Evolutionary conservation across 2,113 vertebrate species (phyloP), one percentile per base, ranked within the genome.

Genomic region (Miniopterus natalensis): DNA sequence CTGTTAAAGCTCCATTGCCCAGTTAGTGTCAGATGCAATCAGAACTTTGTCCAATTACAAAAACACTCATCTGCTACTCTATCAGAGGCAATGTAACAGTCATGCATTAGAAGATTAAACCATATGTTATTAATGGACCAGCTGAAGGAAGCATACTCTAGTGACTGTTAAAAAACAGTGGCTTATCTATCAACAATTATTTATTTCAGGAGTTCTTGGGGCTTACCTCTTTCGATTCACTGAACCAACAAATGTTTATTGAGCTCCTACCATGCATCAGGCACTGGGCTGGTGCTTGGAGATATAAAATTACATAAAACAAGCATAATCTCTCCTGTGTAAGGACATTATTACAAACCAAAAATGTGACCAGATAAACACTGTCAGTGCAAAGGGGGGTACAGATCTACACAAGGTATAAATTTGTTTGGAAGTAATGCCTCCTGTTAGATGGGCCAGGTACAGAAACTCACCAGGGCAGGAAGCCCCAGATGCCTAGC

Each of bases 251-350:
- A 94, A 77, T 89, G 55, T 85, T 90, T 92, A 73, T 36, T 90
- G 84, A 70, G 18, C 14, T 89, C 40, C 47, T 86, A 49, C 23
- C 3, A 3, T 51, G 65, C 49, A 15, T 70, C 63, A 77, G 27
- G 78, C 45, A 65, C 31, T 65, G 14, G 45, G 6, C 9, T 92
- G 40, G 13, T 74, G 47, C 20, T 70, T 81, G 25, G 14, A 17
- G 84, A 75, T 45, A 77, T 29, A 77, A 91, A 75, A 88, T 81
- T 80, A 96, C 87, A 81, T 79, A 27, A 84, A 93, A 88, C 13
- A 80, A 81, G 15, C 21, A 73, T 40, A 86, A 17, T 61, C 36
- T 77, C 7, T 71, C 51, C 36, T 61, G 36, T 25, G 17, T 14
- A 18, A 84, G 25, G 15, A 49, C 1, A 80, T 74, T 42, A 88